These are phyloP conservation scores for Catocala fraxini DNA, from an alignment of 2,888 invertebrate genomes.

Conservation along the genomic window DNA sequence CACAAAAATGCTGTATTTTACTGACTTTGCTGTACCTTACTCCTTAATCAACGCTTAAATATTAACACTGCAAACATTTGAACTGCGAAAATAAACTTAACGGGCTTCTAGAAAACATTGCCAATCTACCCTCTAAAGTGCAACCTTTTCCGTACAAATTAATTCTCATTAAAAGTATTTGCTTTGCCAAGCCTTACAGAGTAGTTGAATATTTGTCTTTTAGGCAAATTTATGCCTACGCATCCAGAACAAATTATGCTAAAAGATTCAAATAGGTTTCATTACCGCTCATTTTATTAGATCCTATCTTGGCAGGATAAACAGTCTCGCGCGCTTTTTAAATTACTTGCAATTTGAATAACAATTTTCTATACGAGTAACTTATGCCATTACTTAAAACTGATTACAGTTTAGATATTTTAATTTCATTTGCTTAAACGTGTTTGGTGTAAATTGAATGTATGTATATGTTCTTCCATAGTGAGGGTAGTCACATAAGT, in stretches of 20 bases:
- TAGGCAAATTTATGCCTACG: slow-evolving; percentile 37
- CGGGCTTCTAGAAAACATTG: background rate
- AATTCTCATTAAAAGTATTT: slow-evolving; percentile 40
- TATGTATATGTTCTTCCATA: slow-evolving; percentile 55
- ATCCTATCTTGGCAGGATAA: slow-evolving; percentile 38
- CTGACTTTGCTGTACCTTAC: too few species aligned
- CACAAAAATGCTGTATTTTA: too few species aligned
- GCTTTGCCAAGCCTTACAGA: slow-evolving; percentile 16
- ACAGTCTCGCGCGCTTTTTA: slow-evolving; percentile 26
- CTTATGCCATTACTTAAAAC: slow-evolving; percentile 37
- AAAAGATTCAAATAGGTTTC: slow-evolving; percentile 41
- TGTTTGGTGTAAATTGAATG: slow-evolving; percentile 55
- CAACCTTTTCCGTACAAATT: slow-evolving; percentile 14
- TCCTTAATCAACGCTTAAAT: background rate
- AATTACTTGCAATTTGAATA: slow-evolving; percentile 37
- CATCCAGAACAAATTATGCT: slow-evolving; percentile 43
- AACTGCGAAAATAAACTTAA: background rate
- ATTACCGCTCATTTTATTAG: slow-evolving; percentile 35
- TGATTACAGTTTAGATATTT: slow-evolving; percentile 50
- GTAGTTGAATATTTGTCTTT: slow-evolving; percentile 36
- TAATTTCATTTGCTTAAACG: slow-evolving; percentile 48
- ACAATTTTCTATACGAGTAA: slow-evolving; percentile 32
- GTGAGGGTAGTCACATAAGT: slow-evolving; percentile 53
- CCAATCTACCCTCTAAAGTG: too few species aligned
- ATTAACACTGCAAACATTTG: background rate